These are phyloP conservation scores for Poeciliopsis infans DNA, from an alignment of 2,797 vertebrate species.

Conservation along the genomic window DNA sequence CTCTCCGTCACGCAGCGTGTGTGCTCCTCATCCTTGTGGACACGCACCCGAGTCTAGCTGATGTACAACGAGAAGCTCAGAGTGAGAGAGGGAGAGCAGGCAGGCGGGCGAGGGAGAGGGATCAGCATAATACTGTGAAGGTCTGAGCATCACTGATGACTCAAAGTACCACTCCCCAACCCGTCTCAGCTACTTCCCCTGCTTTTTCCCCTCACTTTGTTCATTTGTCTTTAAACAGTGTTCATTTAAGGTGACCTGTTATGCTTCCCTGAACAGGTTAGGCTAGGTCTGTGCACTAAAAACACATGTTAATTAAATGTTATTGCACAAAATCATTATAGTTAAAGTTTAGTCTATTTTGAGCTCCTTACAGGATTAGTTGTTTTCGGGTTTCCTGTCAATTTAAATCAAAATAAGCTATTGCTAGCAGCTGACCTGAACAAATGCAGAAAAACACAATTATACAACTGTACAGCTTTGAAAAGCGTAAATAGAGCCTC, in stretches of 20 bases:
- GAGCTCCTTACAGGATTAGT: no score
- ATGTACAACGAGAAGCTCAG: conserved; percentile 45
- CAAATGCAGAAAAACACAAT: no score
- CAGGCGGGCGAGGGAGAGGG: conserved; percentile 8
- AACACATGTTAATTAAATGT: no score
- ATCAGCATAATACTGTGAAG: conserved; percentile 49
- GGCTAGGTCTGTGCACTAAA: no score
- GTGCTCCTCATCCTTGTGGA: conserved; percentile 42
- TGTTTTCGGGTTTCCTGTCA: no score
- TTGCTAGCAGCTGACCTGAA: no score
- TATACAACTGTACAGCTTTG: no score
- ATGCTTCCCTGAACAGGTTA: no score
- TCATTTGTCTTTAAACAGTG: conserved; percentile 3
- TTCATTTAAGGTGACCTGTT: not conserved
- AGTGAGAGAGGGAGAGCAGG: conserved; percentile 27
- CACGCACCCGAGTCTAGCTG: conserved; percentile 43
- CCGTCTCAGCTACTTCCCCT: conserved; percentile 26
- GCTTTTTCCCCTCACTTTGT: conserved; percentile 3
- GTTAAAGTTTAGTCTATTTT: no score
- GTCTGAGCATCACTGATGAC: conserved; percentile 64
- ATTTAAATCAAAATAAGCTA: no score
- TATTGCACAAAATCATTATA: no score
- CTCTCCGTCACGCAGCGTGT: conserved; percentile 16
- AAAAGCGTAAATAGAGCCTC: no score
- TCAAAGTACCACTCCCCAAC: conserved; percentile 53